Evolutionary conservation across 1,140 invertebrate genomes (phyloP), one percentile per base, ranked within the genome.

Genomic region (Brachionus asplanchnoidis): DNA sequence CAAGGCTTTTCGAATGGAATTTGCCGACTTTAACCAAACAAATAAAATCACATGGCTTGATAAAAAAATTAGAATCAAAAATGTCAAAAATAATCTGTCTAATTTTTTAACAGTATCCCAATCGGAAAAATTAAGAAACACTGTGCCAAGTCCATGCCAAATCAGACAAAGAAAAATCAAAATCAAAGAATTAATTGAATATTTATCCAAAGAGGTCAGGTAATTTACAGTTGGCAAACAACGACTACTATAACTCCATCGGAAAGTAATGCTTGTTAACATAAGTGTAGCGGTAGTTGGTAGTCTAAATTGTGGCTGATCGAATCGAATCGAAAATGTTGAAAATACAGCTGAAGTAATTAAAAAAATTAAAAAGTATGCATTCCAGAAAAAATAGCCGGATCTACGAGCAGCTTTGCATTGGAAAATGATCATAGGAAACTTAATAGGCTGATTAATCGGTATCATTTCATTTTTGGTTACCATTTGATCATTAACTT

Each of bases 261-360:
- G 89, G 85, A 89, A 89, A 23, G 89, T 88, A 7, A 88, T 87
- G n/a, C 87, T 87, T 5, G 88, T 88, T 20, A 88, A 77, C 32
- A 88, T 85, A 12, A 88, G 85, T 20, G 88, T 88, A 75, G 88
- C 88, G 36, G 87, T 87, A 70, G 90, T 86, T 85, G 89, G 88
- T 7, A 90, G 86, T 12, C 89, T 87, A 85, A 89, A 89, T 85
- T 90, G 87, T 42, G 89, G 88, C 12, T 86, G 85, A 12, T 86
- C 85, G 36, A 87, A 88, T 20, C 87, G 85, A 73, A 90, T 89
- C 14, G 89, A 88, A 87, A 90, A 90, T 85, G 89, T 90, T 44
- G 89, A 88, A 86, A 90, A 90, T 28, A 89, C 88, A 82, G 89
- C 86, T 85, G 87, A 88, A 85, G 89, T 89, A 50, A 88, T 88